Base-by-base conservation (phyloP, 2,888 invertebrate species). In the Mesorhabditis belari region DNA sequence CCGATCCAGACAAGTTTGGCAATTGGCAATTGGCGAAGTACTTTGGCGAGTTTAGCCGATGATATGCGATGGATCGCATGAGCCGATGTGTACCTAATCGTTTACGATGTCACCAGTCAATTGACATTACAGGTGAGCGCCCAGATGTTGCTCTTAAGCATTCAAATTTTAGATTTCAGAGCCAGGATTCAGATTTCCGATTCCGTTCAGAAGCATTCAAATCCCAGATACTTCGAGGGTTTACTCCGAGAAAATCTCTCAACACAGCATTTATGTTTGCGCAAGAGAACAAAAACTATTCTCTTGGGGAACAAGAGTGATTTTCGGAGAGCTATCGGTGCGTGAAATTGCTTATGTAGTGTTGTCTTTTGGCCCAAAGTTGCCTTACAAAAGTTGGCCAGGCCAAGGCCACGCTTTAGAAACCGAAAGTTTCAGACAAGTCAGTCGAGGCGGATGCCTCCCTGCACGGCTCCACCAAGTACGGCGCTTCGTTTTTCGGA, bases 271-370 rank as follows among this genome's bases (percentile, higher is more conserved):
- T 62, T 71, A 77, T 23, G 67, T 76, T 0, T 80, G 76, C 53
- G 65, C 74, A 24, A 76, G 81, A 60, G 82, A 83, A 58, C 79
- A 80, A 81, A 82, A 17, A 70, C 82, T 4, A 79, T 82, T 17
- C 72, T 84, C 17, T 77, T 83, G 0, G 84, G 83, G 26, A 84
- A 83, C 73, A 84, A 84, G 73, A 81, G 79, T 55, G 84, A 84
- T 67, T 69, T 84, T n/a, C n/a, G 63, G 84, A 84, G 67, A 67
- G 83, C 71, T 83, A 83, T 73, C 80, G 84, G 83, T 83, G 61
- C 61, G 52, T n/a, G n/a, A n/a, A n/a, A n/a, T n/a, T n/a, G n/a
- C n/a, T n/a, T n/a, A n/a, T n/a, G n/a, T n/a, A n/a, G n/a, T n/a
- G n/a, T n/a, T n/a, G n/a, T n/a, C n/a, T n/a, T n/a, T n/a, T n/a